Conservation (phyloP, 1,140 invertebrate genomes). For the Helicoverpa zea region DNA sequence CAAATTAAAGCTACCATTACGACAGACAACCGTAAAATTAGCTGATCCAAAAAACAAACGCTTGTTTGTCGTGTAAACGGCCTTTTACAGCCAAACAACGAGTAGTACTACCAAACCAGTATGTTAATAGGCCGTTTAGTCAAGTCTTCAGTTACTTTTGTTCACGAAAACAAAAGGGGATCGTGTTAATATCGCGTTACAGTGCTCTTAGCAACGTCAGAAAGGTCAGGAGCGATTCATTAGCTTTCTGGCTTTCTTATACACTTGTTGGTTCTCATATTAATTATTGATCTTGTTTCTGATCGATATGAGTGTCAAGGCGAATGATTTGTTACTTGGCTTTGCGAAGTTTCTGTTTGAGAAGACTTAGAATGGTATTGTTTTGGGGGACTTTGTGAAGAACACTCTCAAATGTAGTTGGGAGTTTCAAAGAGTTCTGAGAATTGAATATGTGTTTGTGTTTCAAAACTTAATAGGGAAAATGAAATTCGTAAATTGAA, state of each 20-base stretch:
- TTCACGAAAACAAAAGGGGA: slow-evolving; percentile 9
- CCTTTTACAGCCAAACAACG: neutral
- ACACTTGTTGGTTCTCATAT: slow-evolving; percentile 21
- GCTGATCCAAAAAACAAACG: neutral
- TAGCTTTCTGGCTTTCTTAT: slow-evolving; percentile 7
- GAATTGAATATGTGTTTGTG: neutral
- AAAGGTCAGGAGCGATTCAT: slow-evolving; percentile 26
- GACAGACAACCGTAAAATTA: neutral
- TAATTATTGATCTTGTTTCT: slow-evolving; percentile 30
- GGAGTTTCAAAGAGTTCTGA: neutral
- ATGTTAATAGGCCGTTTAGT: slow-evolving; percentile 27
- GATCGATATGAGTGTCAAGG: slow-evolving; percentile 25
- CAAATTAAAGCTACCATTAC: neutral
- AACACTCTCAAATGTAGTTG: neutral
- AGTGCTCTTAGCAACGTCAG: neutral
- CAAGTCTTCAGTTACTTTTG: slow-evolving; percentile 32
- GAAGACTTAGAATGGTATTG: slow-evolving; percentile 25
- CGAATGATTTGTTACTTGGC: neutral
- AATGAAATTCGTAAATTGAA: too few relatives aligned
- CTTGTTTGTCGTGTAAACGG: neutral
- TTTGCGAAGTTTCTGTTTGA: neutral
- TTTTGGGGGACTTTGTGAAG: too few relatives aligned
- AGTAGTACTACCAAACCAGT: slow-evolving; percentile 11
- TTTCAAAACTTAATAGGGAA: too few relatives aligned
- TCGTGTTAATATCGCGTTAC: slow-evolving; percentile 12